Conservation (phyloP, 2,888 invertebrate genomes). For the Hydrotaea diabolus region DNA sequence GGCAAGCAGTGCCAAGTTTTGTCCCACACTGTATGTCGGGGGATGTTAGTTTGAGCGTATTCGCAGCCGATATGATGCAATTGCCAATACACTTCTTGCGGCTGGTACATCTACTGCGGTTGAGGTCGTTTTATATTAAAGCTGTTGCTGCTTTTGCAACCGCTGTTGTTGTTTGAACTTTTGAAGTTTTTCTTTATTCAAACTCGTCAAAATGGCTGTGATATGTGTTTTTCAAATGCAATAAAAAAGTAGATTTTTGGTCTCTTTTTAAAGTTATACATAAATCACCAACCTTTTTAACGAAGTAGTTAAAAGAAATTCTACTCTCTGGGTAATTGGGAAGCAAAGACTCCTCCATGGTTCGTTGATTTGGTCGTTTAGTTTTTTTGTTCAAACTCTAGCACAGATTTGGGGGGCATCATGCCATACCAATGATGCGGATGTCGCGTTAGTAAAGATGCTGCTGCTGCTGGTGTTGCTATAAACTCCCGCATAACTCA, state of each 20-base stretch:
- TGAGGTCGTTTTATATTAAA: not conserved
- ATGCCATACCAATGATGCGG: not conserved
- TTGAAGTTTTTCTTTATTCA: constrained; percentile 78
- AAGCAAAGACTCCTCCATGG: not conserved
- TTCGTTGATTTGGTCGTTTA: not conserved
- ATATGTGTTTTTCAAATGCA: constrained; percentile 75
- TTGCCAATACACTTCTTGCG: not conserved
- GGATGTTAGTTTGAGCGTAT: too few species aligned
- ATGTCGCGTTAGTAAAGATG: too few species aligned
- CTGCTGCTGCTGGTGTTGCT: constrained; percentile 28
- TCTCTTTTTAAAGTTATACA: constrained; percentile 53
- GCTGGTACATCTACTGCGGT: not conserved
- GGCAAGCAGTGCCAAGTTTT: too few species aligned
- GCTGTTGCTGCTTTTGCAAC: constrained; percentile 43
- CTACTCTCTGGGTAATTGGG: not conserved
- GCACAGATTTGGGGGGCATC: too few species aligned
- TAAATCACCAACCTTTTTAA: constrained; percentile 79
- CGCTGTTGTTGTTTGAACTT: constrained; percentile 52
- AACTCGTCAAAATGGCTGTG: constrained; percentile 81
- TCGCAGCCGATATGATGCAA: constrained; percentile 4
- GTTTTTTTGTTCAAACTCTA: too few species aligned
- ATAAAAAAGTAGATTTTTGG: constrained; percentile 62
- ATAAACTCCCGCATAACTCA: constrained; percentile 76
- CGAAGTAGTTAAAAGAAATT: constrained; percentile 79
- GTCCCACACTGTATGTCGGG: too few species aligned